A percentile compares a stretch with the other conserved stretches of the same genome.
phyloP scores from a whole-genome alignment of 1,140 invertebrate genomes.

The Metaphire vulgaris region DNA sequence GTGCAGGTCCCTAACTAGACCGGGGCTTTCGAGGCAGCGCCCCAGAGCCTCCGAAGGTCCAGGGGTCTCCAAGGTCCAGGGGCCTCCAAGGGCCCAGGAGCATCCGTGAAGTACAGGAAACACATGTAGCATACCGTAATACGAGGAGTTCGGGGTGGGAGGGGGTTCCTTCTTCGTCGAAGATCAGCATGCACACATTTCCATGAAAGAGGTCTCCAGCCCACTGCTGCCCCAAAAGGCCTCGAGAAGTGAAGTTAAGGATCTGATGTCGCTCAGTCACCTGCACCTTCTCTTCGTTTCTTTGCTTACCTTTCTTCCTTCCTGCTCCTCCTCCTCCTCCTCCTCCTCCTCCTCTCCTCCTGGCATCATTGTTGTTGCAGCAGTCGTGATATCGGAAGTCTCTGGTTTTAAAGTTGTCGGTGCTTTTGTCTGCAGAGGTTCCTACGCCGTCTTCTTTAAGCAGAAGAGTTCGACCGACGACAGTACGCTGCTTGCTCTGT shows the following conservation, averaged over 20 bases:
- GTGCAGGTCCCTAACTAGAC: no score
- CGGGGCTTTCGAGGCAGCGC: no score
- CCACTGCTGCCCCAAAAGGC: background rate
- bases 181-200: background rate
- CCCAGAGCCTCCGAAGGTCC: no score
- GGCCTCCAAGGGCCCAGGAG: no score
- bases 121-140: background rate
- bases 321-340: conserved; percentile 4
- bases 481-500: background rate
- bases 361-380: background rate
- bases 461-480: no score
- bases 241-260: no score
- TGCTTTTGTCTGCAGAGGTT: background rate
- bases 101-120: background rate
- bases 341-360: conserved; percentile 1
- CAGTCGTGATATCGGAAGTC: no score
- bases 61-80: no score
- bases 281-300: background rate
- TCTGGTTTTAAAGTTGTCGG: no score
- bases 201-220: no score
- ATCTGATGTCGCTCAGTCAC: background rate
- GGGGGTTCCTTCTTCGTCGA: background rate
- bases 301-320: background rate
- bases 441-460: background rate
- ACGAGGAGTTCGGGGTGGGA: background rate